Conservation (phyloP, 2,888 invertebrate species). For the Andrena trimmerana region DNA sequence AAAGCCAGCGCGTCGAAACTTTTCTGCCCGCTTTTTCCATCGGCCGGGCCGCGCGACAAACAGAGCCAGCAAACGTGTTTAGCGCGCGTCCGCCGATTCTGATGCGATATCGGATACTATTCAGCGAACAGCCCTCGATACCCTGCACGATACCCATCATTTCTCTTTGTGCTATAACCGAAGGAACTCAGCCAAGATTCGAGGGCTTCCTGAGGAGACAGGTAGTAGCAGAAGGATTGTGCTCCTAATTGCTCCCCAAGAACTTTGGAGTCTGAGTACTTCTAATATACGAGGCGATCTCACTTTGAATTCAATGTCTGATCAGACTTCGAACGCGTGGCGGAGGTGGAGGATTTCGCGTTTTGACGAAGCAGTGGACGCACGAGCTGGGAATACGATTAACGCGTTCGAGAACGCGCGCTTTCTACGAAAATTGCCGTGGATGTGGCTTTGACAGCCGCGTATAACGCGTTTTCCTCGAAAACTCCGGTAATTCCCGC, state of each 20-base stretch:
- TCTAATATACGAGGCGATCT: too few species aligned
- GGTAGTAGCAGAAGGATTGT: too few species aligned
- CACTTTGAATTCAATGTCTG: too few species aligned
- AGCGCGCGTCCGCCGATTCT: neutral
- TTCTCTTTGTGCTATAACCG: too few species aligned
- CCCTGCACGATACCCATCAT: too few species aligned
- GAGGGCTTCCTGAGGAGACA: too few species aligned
- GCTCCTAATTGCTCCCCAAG: too few species aligned
- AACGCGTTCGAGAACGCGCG: constrained; percentile 38
- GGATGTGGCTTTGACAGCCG: constrained; percentile 52
- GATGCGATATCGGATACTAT: constrained; percentile 9
- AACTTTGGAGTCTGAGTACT: too few species aligned
- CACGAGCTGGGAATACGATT: constrained; percentile 29
- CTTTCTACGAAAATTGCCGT: constrained; percentile 27
- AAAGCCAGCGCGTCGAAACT: constrained; percentile 50
- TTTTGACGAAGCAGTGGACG: too few species aligned
- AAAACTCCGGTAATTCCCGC: constrained; percentile 48
- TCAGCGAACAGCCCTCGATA: neutral
- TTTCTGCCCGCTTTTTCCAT: constrained; percentile 30
- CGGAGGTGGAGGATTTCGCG: too few species aligned
- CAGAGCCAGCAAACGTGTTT: neutral
- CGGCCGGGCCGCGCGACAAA: neutral
- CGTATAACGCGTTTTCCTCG: constrained; percentile 32
- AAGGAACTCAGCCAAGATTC: too few species aligned
- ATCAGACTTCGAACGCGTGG: too few species aligned